Evolutionary conservation across 2,888 invertebrate species (phyloP).

Genomic region (Merodon equestris): DNA sequence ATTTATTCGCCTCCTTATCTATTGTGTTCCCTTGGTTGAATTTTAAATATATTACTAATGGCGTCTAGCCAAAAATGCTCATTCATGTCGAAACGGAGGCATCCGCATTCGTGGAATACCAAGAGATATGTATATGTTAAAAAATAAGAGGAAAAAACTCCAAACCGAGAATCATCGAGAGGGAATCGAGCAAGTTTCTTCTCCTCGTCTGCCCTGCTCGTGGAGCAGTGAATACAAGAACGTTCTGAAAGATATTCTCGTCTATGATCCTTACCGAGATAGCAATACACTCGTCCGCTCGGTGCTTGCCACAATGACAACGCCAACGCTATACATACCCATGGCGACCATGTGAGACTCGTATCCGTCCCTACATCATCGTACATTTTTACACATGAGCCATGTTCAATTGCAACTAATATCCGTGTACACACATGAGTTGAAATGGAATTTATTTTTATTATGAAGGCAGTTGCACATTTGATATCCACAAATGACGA

Average conservation of each 20-base stretch:
- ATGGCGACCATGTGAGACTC: slow-evolving; percentile 33
- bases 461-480: slow-evolving; percentile 55
- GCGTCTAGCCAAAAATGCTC: slow-evolving; percentile 70
- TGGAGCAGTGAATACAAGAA: slow-evolving; percentile 36
- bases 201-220: slow-evolving; percentile 30
- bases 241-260: slow-evolving; percentile 15
- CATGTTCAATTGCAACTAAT: slow-evolving; percentile 66
- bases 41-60: slow-evolving; percentile 72
- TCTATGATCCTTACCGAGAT: slow-evolving; percentile 9
- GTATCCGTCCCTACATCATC: neutral
- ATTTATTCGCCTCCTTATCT: slow-evolving; percentile 70
- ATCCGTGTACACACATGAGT: slow-evolving; percentile 66
- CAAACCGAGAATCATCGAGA: too few species aligned
- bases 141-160: slow-evolving; percentile 26
- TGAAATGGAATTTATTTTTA: slow-evolving; percentile 64
- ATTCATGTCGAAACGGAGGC: slow-evolving; percentile 53
- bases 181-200: slow-evolving; percentile 56
- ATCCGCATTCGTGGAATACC: slow-evolving; percentile 45
- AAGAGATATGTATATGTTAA: too few species aligned
- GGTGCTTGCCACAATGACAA: slow-evolving; percentile 16
- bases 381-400: slow-evolving; percentile 41
- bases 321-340: slow-evolving; percentile 29
- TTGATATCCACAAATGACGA: slow-evolving; percentile 25
- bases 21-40: slow-evolving; percentile 71
- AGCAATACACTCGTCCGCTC: neutral